Evolutionary conservation across 2,113 vertebrate species (phyloP).

Genomic region (Pavo muticus): DNA sequence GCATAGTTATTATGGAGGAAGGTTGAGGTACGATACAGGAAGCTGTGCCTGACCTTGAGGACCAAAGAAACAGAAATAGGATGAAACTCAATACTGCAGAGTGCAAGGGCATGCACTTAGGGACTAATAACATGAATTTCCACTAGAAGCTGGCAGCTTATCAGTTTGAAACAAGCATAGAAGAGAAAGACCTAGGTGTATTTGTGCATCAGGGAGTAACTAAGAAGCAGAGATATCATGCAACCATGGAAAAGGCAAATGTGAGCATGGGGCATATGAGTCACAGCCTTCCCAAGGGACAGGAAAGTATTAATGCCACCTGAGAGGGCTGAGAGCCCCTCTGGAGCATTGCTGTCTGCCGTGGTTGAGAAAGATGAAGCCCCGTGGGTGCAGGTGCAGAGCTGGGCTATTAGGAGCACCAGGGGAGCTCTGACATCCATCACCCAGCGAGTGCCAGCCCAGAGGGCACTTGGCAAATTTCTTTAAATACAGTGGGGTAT

Average conservation of each 20-base stretch:
- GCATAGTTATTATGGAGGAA: not conserved
- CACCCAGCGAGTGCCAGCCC: rapidly evolving
- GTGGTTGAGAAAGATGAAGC: not conserved
- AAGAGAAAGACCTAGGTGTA: slow-evolving; percentile 30
- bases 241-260: slow-evolving; percentile 22
- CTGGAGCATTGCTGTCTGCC: not conserved
- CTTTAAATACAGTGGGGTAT: not conserved
- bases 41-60: slow-evolving; percentile 52
- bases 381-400: not conserved
- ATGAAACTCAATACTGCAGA: slow-evolving; percentile 62
- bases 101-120: slow-evolving; percentile 49
- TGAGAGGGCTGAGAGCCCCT: not conserved
- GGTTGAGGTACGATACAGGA: not conserved
- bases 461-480: rapidly evolving
- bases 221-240: slow-evolving; percentile 33
- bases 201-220: slow-evolving; percentile 15
- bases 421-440: not conserved
- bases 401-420: not conserved
- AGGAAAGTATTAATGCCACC: not conserved
- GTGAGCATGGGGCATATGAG: not conserved
- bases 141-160: slow-evolving; percentile 60
- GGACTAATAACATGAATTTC: slow-evolving; percentile 64
- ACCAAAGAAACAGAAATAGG: slow-evolving; percentile 17
- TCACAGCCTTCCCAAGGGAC: slow-evolving; percentile 11
- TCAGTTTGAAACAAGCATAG: not conserved